Conservation (phyloP, 2,888 invertebrate species). For the Drosophila leonis region DNA sequence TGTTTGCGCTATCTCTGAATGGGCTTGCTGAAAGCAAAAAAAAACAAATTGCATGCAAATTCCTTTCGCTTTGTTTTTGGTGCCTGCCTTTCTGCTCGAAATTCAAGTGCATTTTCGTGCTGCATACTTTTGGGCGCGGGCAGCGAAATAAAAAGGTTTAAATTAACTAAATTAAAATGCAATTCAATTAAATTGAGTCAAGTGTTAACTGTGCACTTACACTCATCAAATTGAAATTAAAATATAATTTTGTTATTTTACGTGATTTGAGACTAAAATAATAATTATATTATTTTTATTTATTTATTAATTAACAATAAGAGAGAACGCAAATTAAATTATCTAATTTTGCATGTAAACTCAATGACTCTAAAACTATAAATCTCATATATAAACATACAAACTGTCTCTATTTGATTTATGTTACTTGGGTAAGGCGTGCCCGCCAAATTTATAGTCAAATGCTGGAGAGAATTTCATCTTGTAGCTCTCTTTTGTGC, state of each 20-base stretch:
- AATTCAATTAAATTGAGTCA: slow-evolving; percentile 1
- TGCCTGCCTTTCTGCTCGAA: background rate
- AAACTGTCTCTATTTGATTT: background rate
- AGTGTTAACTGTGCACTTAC: background rate
- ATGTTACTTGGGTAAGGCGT: background rate
- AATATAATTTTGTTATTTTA: too few species aligned
- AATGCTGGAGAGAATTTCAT: background rate
- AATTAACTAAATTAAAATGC: slow-evolving; percentile 33
- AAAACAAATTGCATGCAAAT: slow-evolving; percentile 29
- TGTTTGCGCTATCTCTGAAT: slow-evolving; percentile 49
- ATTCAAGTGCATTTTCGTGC: slow-evolving; percentile 25
- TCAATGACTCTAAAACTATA: background rate
- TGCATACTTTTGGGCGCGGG: slow-evolving; percentile 43
- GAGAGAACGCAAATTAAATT: background rate
- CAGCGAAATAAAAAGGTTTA: slow-evolving; percentile 10
- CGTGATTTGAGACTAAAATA: background rate
- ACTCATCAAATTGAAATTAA: background rate
- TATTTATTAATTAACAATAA: too few species aligned
- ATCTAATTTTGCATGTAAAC: background rate
- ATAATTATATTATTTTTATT: background rate
- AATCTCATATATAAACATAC: background rate
- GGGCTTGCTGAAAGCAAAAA: slow-evolving; percentile 10
- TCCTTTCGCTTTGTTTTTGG: slow-evolving; percentile 1
- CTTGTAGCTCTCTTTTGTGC: background rate
- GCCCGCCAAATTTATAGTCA: background rate